Conservation (phyloP, 1,140 invertebrate species). For the Bombus haemorrhoidalis region DNA sequence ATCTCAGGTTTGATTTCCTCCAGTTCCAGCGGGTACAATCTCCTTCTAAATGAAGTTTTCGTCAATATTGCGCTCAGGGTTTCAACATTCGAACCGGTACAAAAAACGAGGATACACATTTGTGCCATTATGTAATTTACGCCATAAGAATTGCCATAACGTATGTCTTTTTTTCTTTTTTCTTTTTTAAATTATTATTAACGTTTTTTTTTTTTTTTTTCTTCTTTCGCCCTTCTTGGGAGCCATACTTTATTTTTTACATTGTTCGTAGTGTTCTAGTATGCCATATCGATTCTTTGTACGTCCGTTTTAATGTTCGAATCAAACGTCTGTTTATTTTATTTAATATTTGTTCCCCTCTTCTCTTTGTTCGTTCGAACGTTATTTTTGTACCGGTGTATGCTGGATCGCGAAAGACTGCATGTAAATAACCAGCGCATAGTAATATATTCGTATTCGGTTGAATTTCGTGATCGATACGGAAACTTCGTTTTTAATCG, state of each 20-base stretch:
- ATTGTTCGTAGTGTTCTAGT: slow-evolving; percentile 28
- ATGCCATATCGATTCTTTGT: neutral
- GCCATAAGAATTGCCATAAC: slow-evolving; percentile 71
- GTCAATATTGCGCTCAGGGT: neutral
- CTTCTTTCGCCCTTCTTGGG: neutral
- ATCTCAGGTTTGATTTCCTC: neutral
- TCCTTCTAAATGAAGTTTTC: neutral
- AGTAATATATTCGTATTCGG: slow-evolving; percentile 67
- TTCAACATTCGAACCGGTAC: slow-evolving; percentile 21
- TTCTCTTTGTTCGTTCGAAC: slow-evolving; percentile 32
- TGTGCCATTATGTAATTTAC: slow-evolving; percentile 65
- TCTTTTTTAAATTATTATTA: neutral
- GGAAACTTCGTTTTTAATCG: neutral
- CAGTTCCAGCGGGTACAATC: neutral
- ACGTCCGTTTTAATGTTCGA: slow-evolving; percentile 30
- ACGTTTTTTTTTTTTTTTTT: neutral
- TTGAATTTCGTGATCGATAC: slow-evolving; percentile 32
- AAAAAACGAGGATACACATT: slow-evolving; percentile 31
- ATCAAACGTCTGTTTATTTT: slow-evolving; percentile 32
- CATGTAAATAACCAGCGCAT: slow-evolving; percentile 65
- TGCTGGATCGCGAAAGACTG: slow-evolving; percentile 63
- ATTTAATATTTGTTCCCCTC: neutral
- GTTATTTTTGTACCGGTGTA: slow-evolving; percentile 53
- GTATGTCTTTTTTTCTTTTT: slow-evolving; percentile 39
- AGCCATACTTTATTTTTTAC: slow-evolving; percentile 42